Evolutionary conservation across 2,797 vertebrate genomes (phyloP).

Genomic region (Aphelocoma californica): DNA sequence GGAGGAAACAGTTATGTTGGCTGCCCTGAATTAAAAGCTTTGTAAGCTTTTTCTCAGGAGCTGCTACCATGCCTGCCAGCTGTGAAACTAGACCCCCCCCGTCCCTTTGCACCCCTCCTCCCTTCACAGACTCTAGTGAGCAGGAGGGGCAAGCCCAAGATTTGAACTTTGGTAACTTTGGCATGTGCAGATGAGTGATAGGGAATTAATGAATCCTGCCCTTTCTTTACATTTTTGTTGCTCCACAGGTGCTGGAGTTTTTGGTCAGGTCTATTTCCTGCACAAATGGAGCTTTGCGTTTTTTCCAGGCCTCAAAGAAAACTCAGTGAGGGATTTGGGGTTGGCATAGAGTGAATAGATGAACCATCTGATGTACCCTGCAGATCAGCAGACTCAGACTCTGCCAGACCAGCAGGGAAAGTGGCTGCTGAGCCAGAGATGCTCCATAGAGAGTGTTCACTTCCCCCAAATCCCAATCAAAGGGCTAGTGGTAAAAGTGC

Average conservation of each 20-base stretch:
- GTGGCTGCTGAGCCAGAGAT: not conserved
- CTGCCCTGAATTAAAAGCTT: not conserved
- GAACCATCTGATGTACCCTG: slow-evolving; percentile 50
- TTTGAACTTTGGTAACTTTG: slow-evolving; percentile 1
- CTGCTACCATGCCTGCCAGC: slow-evolving; percentile 4
- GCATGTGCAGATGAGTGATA: not conserved
- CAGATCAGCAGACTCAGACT: slow-evolving; percentile 16
- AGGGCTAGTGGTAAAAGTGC: not conserved
- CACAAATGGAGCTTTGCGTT: slow-evolving; percentile 9
- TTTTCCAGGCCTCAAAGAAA: slow-evolving; percentile 35
- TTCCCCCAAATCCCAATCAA: not conserved
- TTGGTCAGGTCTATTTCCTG: slow-evolving; percentile 16
- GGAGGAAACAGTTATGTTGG: not conserved
- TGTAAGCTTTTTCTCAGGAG: slow-evolving; percentile 29
- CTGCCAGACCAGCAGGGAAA: slow-evolving; percentile 47
- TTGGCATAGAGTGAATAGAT: slow-evolving; percentile 50
- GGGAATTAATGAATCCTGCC: slow-evolving; percentile 26
- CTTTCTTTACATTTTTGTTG: slow-evolving; percentile 2
- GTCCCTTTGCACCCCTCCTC: not conserved
- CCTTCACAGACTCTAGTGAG: not conserved
- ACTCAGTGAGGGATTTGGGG: slow-evolving; percentile 20
- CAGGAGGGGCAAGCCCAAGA: not conserved
- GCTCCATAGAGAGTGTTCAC: not conserved
- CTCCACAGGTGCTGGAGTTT: slow-evolving; percentile 14
- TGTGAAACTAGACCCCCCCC: slow-evolving; percentile 3